These are phyloP conservation scores for Heteromyza rotundicornis DNA, from an alignment of 2,888 invertebrate species.

Conservation along the genomic window DNA sequence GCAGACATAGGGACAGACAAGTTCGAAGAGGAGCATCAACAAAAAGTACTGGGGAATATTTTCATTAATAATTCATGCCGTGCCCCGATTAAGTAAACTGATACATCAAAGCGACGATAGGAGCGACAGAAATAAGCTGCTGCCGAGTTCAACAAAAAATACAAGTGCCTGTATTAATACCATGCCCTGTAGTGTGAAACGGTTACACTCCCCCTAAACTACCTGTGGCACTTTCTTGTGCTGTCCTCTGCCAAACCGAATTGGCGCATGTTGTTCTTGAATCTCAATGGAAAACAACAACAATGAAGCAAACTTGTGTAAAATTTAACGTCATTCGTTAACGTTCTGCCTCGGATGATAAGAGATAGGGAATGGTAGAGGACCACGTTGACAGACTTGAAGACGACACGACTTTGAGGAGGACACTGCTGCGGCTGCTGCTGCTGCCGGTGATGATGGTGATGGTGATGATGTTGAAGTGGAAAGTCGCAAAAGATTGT, in stretches of 20 bases:
- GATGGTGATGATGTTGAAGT: conserved; percentile 24
- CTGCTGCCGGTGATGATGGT: not conserved
- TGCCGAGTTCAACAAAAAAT: not conserved
- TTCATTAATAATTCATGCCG: conserved; percentile 21
- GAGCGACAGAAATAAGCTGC: not conserved
- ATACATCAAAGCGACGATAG: conserved; percentile 5
- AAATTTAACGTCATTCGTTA: conserved; percentile 15
- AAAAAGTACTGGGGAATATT: not conserved
- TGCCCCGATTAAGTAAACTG: conserved; percentile 18
- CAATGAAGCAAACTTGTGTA: not conserved
- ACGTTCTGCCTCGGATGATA: not conserved
- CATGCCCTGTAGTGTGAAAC: no score
- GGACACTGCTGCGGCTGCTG: not conserved
- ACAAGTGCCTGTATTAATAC: no score
- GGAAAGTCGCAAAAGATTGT: conserved; percentile 30
- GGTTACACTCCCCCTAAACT: not conserved
- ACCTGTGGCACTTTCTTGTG: not conserved
- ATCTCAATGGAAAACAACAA: no score
- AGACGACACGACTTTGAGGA: not conserved
- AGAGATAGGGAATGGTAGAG: not conserved
- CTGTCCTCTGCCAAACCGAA: no score
- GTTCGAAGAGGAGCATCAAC: no score
- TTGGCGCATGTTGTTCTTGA: no score
- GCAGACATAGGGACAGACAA: no score
- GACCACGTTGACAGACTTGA: not conserved